Conservation (phyloP, 2,888 invertebrate genomes). For the Girardia tigrina region DNA sequence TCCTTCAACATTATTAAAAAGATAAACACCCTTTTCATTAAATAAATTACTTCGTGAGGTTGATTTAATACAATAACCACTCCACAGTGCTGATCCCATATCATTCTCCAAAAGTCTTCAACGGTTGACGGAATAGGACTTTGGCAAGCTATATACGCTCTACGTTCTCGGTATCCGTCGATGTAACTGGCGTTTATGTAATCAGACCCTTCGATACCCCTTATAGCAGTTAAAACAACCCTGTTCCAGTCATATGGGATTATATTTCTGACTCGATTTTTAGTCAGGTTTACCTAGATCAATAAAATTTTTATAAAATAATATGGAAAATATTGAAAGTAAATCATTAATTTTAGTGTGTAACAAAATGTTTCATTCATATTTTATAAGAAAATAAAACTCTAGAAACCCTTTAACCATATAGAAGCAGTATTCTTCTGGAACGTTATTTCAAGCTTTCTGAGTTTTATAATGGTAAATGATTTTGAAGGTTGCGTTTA, state of each 20-base stretch:
- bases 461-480: too few relatives aligned
- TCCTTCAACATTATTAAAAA: slow-evolving; percentile 58
- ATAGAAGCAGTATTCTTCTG: too few relatives aligned
- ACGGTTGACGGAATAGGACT: slow-evolving; percentile 55
- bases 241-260: slow-evolving; percentile 95
- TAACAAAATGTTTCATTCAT: too few relatives aligned
- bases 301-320: too few relatives aligned
- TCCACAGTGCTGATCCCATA: slow-evolving; percentile 55
- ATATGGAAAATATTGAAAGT: too few relatives aligned
- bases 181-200: slow-evolving; percentile 34
- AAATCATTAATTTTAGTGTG: too few relatives aligned
- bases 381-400: too few relatives aligned
- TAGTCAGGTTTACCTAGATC: slow-evolving; percentile 83
- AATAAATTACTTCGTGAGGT: slow-evolving; percentile 52
- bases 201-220: slow-evolving; percentile 29
- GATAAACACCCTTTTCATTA: slow-evolving; percentile 47
- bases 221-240: slow-evolving; percentile 64
- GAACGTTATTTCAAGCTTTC: too few relatives aligned
- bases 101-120: slow-evolving; percentile 56
- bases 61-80: slow-evolving; percentile 57
- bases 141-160: slow-evolving; percentile 54
- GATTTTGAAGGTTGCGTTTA: too few relatives aligned
- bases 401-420: too few relatives aligned
- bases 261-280: slow-evolving; percentile 96
- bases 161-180: slow-evolving; percentile 26